Base-by-base conservation (phyloP, 2,797 vertebrate genomes). In the Nothura maculosa region DNA sequence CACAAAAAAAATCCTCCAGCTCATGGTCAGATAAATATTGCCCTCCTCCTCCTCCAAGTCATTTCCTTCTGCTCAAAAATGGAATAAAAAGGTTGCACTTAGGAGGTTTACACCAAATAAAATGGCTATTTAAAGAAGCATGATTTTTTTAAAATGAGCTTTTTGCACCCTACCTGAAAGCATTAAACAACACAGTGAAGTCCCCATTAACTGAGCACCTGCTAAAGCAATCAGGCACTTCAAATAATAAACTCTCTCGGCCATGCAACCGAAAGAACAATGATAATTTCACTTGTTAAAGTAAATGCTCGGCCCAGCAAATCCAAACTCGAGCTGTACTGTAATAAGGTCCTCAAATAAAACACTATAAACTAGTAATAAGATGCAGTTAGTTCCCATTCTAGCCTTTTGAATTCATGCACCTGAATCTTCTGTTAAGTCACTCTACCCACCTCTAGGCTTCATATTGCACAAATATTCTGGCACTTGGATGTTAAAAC, bases 161-260 rank as follows among this genome's bases (percentile, higher is more conserved):
- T 92, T 90, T 92, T 73, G 90, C 93, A 90, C 81, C 73, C 42
- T 86, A 84, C 76, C 69, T 96, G 92, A 96, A 96, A 82, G 54
- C 80, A 94, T 78, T n/a, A 92, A 90, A 78, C 89, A 94, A 74
- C 30, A 81, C 47, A 54, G 67, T 4, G 36, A 91, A 96, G 48
- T 67, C 40, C 69, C 96, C 94, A 75, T 95, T 94, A 94, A 76
- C 66, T 38, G 60, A 96, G 85, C 82, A 96, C 91, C 95, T 97
- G 96, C 91, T 96, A 95, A 94, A 97, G 84, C 76, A 87, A 96
- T 92, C 87, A 93, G 70, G 52, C 89, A 92, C 78, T 94, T 91
- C 42, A 84, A 89, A 92, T 95, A 96, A 91, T 89, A 95, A 93
- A 86, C 89, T 90, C 66, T 89, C 70, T 63, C 66, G 83, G 82